Evolutionary conservation across 2,113 vertebrate genomes (phyloP), one percentile per base, ranked within the genome.

Genomic region (Larimichthys crocea): DNA sequence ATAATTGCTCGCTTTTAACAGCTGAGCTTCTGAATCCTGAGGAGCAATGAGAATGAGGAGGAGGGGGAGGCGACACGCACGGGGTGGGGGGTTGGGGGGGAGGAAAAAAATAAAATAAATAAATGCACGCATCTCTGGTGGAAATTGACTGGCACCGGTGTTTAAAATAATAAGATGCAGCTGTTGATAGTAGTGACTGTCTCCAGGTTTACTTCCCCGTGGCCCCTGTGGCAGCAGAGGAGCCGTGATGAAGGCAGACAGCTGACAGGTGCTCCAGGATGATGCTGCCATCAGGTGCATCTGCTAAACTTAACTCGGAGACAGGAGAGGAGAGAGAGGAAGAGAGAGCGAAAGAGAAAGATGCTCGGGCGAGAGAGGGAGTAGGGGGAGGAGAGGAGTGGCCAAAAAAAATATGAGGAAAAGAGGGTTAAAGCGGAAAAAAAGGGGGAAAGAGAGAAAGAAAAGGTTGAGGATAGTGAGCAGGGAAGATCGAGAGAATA

Each of bases 141-240:
- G 84, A 92, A 91, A 91, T 74, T 90, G 93, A 93, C 86, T 90
- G 91, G 90, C 87, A 86, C 83, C 56, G 55, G 80, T 93, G 93
- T 95, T 95, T 94, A 94, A 93, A 95, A 94, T 95, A 94, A 94
- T 93, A 93, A 92, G 90, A 93, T 93, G 92, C 92, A 92, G 93
- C 89, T 95, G 91, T 93, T 94, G 91, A 91, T 92, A 91, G 92
- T 86, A 80, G 88, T 60, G 85, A 90, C 91, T 88, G 90, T 94
- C 91, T 91, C 86, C 82, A 68, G 88, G 87, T 91, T 89, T 86
- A 83, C 91, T 91, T 89, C 90, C 88, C 92, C 80, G 83, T 89
- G 92, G 93, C 93, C 93, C 92, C 90, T 46, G 85, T 89, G 90
- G 93, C 91, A 92, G 90, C 89, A 44, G 74, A 90, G 91, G 85